Conservation (phyloP, 2,888 invertebrate species). For the Aphidius colemani region DNA sequence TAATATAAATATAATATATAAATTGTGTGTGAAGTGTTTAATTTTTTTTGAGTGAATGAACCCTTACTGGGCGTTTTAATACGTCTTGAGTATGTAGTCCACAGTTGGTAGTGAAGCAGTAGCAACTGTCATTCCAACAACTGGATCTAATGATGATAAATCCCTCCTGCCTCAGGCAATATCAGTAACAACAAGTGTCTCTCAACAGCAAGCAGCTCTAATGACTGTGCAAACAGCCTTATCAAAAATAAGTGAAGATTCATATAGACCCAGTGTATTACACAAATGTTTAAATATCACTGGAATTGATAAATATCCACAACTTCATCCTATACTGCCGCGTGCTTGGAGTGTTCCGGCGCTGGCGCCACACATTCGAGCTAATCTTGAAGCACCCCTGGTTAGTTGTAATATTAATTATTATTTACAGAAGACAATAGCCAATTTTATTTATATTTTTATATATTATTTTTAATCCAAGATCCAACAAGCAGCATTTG, state of each 20-base stretch:
- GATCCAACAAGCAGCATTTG: constrained; percentile 85
- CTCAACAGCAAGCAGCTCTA: constrained; percentile 40
- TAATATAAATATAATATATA: neutral
- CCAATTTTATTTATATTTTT: neutral
- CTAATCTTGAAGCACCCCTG: constrained; percentile 76
- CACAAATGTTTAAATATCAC: constrained; percentile 75
- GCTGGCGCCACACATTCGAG: constrained; percentile 64
- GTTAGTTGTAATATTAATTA: constrained; percentile 40
- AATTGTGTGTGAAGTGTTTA: neutral
- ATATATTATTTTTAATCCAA: constrained; percentile 26
- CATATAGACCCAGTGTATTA: constrained; percentile 49
- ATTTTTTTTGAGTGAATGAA: neutral
- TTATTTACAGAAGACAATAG: neutral
- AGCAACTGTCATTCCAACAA: constrained; percentile 36
- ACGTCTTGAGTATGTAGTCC: constrained; percentile 40
- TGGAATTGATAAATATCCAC: constrained; percentile 78
- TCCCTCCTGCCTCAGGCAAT: constrained; percentile 37
- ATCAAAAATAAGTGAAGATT: constrained; percentile 64
- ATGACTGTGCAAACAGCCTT: constrained; percentile 47
- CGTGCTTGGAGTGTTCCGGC: constrained; percentile 80
- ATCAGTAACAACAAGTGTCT: constrained; percentile 39
- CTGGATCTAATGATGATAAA: constrained; percentile 45
- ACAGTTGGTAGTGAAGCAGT: constrained; percentile 47
- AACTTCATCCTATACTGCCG: constrained; percentile 70
- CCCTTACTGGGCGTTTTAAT: constrained; percentile 25